Conservation (phyloP, 1,140 invertebrate genomes). For the Elymnias hypermnestra region DNA sequence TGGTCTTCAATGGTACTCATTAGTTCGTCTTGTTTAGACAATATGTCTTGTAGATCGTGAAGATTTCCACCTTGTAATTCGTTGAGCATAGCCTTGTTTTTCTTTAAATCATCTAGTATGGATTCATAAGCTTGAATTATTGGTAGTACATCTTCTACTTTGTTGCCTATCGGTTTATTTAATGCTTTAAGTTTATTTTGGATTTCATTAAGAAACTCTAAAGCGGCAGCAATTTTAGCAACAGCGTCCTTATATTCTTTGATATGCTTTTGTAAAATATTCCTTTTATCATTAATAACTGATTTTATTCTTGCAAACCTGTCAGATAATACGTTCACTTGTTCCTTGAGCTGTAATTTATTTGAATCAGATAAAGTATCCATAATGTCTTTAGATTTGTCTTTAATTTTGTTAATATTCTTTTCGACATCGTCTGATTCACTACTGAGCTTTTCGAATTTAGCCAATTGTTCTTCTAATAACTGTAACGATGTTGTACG, state of each 20-base stretch:
- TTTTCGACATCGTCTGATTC: conserved; percentile 84
- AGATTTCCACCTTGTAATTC: conserved; percentile 85
- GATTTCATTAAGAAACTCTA: conserved; percentile 87
- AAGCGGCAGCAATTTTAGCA: conserved; percentile 85
- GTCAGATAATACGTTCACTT: conserved; percentile 86
- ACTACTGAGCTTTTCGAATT: conserved; percentile 87
- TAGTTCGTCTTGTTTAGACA: conserved; percentile 89
- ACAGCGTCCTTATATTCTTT: conserved; percentile 87
- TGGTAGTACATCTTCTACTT: conserved; percentile 89
- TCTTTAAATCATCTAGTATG: conserved; percentile 87
- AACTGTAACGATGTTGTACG: conserved; percentile 86
- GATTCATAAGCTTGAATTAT: conserved; percentile 86
- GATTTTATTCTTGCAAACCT: conserved; percentile 83
- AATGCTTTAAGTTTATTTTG: conserved; percentile 89
- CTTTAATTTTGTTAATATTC: conserved; percentile 84
- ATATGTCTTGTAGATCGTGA: conserved; percentile 85
- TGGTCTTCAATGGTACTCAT: conserved; percentile 90
- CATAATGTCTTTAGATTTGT: conserved; percentile 87
- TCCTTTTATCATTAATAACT: conserved; percentile 85
- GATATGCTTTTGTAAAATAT: conserved; percentile 83
- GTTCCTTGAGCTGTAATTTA: conserved; percentile 86
- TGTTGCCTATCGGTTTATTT: conserved; percentile 89
- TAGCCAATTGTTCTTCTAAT: conserved; percentile 89
- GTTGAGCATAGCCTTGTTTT: conserved; percentile 86
- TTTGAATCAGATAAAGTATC: conserved; percentile 90